Evolutionary conservation across 30 jellyfish, hydroid and myxozoan genomes (phyloP).

Genomic region (Aurelia sp.): DNA sequence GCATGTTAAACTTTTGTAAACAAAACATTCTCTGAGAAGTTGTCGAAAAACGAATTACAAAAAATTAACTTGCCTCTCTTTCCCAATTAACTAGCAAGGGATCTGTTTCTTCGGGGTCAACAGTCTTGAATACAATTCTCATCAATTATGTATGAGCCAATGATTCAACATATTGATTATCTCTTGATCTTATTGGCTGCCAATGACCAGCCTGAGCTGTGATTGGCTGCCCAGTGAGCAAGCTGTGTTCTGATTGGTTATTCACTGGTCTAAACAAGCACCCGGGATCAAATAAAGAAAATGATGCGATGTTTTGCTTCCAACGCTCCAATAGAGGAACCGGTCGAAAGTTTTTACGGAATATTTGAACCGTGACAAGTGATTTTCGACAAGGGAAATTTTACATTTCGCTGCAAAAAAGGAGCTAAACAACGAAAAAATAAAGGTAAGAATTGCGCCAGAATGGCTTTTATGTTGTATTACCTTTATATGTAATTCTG

Average conservation of each 20-base stretch:
- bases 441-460: conserved; percentile 31
- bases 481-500: no score
- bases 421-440: conserved; percentile 36
- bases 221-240: conserved; percentile 66
- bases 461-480: no score
- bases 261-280: conserved; percentile 32
- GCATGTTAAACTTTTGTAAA: no score
- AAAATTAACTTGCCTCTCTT: no score
- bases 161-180: conserved; percentile 48
- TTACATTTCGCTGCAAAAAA: conserved; percentile 36
- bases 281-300: conserved; percentile 47
- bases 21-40: background rate
- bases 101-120: conserved; percentile 42
- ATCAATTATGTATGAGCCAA: conserved; percentile 46
- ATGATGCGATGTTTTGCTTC: conserved; percentile 68
- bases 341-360: conserved; percentile 51
- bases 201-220: conserved; percentile 35
- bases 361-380: conserved; percentile 72
- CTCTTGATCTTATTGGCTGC: conserved; percentile 29
- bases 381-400: conserved; percentile 60
- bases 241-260: conserved; percentile 52
- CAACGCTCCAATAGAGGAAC: conserved; percentile 65
- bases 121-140: conserved; percentile 34
- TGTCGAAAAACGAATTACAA: no score
- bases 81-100: no score